phyloP scores from a whole-genome alignment of 2,797 vertebrate species.

The Eulemur mongoz region DNA sequence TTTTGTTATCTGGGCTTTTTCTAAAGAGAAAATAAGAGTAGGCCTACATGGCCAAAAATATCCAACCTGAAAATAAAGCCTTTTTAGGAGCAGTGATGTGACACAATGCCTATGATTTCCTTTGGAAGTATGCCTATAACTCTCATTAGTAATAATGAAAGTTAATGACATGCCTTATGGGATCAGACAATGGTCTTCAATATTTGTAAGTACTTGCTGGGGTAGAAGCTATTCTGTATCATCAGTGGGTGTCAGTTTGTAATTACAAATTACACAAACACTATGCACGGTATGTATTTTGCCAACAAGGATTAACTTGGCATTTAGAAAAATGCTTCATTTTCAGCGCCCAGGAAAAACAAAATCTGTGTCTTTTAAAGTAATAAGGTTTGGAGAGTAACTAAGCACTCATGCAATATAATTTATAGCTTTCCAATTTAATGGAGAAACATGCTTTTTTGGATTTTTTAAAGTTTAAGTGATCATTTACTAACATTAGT shows the following conservation, averaged over 20 bases:
- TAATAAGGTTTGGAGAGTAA: constrained; percentile 48
- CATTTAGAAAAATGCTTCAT: constrained; percentile 66
- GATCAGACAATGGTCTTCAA: constrained; percentile 72
- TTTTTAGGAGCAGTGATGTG: constrained; percentile 43
- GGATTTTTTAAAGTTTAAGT: constrained; percentile 32
- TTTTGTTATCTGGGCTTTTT: constrained; percentile 26
- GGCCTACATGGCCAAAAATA: constrained; percentile 36
- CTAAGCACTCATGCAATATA: not conserved
- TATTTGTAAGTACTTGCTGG: constrained; percentile 66
- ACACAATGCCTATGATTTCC: constrained; percentile 60
- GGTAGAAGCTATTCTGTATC: constrained; percentile 68
- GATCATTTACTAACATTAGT: constrained; percentile 42
- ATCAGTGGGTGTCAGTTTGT: constrained; percentile 75
- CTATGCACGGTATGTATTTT: constrained; percentile 73
- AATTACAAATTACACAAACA: constrained; percentile 78
- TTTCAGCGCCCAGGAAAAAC: constrained; percentile 60
- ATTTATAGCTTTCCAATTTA: constrained; percentile 53
- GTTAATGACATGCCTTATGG: constrained; percentile 74
- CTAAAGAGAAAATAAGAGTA: constrained; percentile 31
- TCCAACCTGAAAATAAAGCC: constrained; percentile 65
- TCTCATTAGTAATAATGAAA: constrained; percentile 78
- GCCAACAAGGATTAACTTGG: constrained; percentile 78
- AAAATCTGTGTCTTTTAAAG: constrained; percentile 70
- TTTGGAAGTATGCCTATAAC: constrained; percentile 72
- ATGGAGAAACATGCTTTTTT: not conserved